A percentile compares a stretch with the other conserved stretches of the same genome.
Evolutionary conservation across 2,113 vertebrate genomes (phyloP).

Genomic region (Rana temporaria): DNA sequence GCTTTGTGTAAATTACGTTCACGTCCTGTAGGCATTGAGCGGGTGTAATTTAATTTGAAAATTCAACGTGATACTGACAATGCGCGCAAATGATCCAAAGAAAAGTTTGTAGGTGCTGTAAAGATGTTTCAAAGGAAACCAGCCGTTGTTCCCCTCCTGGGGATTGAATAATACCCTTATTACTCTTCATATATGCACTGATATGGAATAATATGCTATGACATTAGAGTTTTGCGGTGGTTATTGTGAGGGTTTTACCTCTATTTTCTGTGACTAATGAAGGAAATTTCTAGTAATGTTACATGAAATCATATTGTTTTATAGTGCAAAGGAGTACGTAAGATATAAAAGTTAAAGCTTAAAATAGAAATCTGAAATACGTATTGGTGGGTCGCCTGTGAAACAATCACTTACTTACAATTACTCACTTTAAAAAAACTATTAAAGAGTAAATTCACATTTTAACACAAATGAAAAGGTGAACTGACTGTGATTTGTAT

Average conservation of each 20-base stretch:
- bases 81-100: no score
- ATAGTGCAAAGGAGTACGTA: not conserved
- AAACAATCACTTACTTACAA: no score
- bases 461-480: no score
- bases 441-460: no score
- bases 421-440: no score
- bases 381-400: no score
- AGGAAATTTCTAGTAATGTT: constrained; percentile 7
- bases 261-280: not conserved
- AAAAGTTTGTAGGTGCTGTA: no score
- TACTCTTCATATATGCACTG: not conserved
- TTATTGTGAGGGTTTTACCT: not conserved
- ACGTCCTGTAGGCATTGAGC: no score
- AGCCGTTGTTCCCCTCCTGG: not conserved
- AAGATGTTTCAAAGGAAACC: not conserved
- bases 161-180: not conserved
- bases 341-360: not conserved
- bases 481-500: no score
- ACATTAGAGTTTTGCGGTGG: not conserved
- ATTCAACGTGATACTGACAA: no score
- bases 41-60: no score
- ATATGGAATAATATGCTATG: constrained; percentile 3
- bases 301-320: constrained; percentile 13
- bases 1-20: no score
- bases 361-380: not conserved